Conservation (phyloP, 2,113 vertebrate species). For the Picathartes gymnocephalus region DNA sequence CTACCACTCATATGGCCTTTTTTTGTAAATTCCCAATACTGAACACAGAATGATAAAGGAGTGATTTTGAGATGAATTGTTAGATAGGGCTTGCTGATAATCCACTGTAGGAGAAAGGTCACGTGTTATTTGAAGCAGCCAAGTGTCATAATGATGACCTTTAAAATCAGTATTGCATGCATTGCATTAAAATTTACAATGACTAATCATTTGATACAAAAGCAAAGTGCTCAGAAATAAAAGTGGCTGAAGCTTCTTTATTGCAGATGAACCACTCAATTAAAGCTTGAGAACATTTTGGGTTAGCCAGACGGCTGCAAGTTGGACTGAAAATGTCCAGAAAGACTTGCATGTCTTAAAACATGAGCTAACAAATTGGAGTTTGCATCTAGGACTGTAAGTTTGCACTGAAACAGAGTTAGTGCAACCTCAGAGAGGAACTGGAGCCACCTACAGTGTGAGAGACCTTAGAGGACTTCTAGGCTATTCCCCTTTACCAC, state of each 20-base stretch:
- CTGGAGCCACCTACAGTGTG: background rate
- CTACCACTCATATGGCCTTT: background rate
- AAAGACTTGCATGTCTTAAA: background rate
- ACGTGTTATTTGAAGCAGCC: background rate
- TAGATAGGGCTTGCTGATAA: background rate
- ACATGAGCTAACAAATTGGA: background rate
- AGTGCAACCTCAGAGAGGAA: background rate
- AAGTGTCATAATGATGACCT: background rate
- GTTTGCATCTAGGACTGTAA: background rate
- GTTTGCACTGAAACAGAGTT: background rate
- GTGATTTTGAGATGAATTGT: background rate
- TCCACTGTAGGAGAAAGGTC: background rate
- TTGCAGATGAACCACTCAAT: background rate
- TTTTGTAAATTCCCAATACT: background rate
- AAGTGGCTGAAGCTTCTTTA: background rate
- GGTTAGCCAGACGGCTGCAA: background rate
- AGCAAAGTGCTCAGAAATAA: background rate
- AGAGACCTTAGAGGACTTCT: background rate
- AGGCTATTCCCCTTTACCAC: background rate
- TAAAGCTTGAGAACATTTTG: background rate
- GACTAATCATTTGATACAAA: background rate
- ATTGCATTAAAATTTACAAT: background rate
- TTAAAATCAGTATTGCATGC: background rate
- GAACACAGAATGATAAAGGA: background rate
- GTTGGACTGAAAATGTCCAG: background rate